These are phyloP conservation scores for Lasiommata megera DNA, from an alignment of 2,888 invertebrate species.

Conservation along the genomic window DNA sequence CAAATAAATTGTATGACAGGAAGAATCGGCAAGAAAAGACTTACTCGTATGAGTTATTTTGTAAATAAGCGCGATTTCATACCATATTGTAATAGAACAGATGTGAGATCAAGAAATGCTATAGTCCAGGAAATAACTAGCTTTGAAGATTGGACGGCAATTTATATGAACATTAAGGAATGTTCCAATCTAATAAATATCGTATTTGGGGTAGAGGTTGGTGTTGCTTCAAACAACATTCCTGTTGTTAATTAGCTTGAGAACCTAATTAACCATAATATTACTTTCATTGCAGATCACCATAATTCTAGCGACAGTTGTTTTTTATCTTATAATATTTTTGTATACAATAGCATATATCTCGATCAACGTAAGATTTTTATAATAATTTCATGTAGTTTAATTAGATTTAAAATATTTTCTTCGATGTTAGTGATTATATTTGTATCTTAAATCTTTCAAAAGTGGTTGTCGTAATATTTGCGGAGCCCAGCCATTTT, in stretches of 20 bases:
- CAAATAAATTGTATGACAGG: slow-evolving; percentile 39
- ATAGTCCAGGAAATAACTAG: neutral
- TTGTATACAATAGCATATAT: slow-evolving; percentile 6
- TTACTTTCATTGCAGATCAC: slow-evolving; percentile 22
- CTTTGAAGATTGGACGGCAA: slow-evolving; percentile 14
- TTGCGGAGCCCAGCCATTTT: too few relatives aligned
- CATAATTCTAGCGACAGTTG: slow-evolving; percentile 7
- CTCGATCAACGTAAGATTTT: slow-evolving; percentile 10
- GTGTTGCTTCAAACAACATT: neutral
- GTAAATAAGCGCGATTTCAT: slow-evolving; percentile 10
- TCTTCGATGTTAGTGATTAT: too few relatives aligned
- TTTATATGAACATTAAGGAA: slow-evolving; percentile 19
- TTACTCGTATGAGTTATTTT: neutral
- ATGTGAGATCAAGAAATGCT: neutral
- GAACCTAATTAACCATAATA: neutral
- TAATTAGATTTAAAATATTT: too few relatives aligned
- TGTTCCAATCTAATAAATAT: slow-evolving; percentile 17
- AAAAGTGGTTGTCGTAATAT: too few relatives aligned
- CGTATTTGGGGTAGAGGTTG: slow-evolving; percentile 24
- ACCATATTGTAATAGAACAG: neutral
- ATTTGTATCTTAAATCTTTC: too few relatives aligned
- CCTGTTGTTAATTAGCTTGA: too few relatives aligned
- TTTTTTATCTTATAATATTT: slow-evolving; percentile 6
- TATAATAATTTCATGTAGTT: too few relatives aligned
- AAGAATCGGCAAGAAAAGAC: slow-evolving; percentile 17